Evolutionary conservation across 2,888 invertebrate genomes (phyloP).

Genomic region (Camptogramma bilineatum): DNA sequence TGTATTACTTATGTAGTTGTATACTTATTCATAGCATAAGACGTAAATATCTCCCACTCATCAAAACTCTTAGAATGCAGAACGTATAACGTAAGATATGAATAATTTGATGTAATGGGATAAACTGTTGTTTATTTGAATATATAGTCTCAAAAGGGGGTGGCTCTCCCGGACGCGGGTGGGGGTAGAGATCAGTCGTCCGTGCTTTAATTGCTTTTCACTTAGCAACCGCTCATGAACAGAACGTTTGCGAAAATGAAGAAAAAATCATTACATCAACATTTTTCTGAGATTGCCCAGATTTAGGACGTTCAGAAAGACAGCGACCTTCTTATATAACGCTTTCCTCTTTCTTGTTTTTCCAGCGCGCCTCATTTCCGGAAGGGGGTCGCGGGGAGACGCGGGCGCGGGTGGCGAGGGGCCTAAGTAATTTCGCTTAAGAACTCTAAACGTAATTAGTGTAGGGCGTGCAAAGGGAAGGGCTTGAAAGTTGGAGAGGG

Average conservation of each 20-base stretch:
- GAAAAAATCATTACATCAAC: constrained; percentile 85
- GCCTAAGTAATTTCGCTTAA: constrained; percentile 89
- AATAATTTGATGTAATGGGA: constrained; percentile 45
- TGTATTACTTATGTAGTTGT: not conserved
- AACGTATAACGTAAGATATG: constrained; percentile 1
- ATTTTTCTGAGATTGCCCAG: constrained; percentile 84
- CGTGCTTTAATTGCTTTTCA: constrained; percentile 86
- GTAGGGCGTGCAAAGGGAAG: constrained; percentile 87
- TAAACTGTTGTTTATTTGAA: constrained; percentile 64
- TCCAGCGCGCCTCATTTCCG: constrained; percentile 84
- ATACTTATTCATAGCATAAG: not conserved
- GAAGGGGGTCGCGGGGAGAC: constrained; percentile 74
- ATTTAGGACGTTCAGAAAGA: constrained; percentile 80
- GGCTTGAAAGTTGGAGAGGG: constrained; percentile 87
- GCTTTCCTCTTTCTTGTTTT: constrained; percentile 84
- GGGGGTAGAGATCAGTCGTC: constrained; percentile 83
- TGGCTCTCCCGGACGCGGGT: constrained; percentile 54
- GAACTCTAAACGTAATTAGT: constrained; percentile 90
- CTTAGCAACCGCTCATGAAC: constrained; percentile 85
- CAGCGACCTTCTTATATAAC: constrained; percentile 80
- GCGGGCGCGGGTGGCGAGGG: constrained; percentile 75
- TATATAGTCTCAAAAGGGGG: constrained; percentile 61
- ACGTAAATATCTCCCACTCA: not conserved
- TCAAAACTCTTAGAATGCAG: not conserved
- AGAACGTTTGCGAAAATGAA: constrained; percentile 81